These are phyloP conservation scores for Proisotoma minuta DNA, from an alignment of 2,888 invertebrate species.

Conservation along the genomic window DNA sequence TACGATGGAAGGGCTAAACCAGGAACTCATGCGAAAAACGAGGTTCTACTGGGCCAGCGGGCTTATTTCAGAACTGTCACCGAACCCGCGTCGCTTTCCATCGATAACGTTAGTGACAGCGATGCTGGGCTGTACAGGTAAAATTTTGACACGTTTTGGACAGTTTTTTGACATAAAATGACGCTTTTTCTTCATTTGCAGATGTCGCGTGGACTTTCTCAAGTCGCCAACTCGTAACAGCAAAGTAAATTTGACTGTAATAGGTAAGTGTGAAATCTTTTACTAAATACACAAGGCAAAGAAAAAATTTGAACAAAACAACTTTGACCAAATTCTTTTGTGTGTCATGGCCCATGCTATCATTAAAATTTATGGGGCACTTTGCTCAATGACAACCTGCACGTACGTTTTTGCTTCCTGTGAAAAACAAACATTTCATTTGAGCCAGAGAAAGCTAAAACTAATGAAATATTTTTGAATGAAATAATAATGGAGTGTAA, in stretches of 20 bases:
- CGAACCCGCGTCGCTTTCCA: conserved; percentile 47
- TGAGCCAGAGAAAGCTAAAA: too few relatives aligned
- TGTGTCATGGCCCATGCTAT: not conserved
- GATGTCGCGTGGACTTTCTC: conserved; percentile 52
- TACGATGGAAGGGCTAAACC: conserved; percentile 45
- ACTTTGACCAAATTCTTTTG: too few relatives aligned
- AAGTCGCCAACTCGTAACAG: conserved; percentile 51
- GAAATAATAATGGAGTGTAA: too few relatives aligned
- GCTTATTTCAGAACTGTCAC: conserved; percentile 48
- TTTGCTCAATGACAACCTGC: not conserved
- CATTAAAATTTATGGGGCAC: not conserved
- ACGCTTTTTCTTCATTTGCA: conserved; percentile 3
- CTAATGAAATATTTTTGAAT: too few relatives aligned
- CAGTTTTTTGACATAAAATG: not conserved
- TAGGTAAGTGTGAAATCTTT: conserved; percentile 49
- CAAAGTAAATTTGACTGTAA: conserved; percentile 51
- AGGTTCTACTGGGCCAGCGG: conserved; percentile 48
- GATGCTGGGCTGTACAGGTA: conserved; percentile 51
- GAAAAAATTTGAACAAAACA: too few relatives aligned
- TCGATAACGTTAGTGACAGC: conserved; percentile 47
- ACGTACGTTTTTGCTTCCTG: not conserved
- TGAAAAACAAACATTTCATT: not conserved
- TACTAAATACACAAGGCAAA: not conserved
- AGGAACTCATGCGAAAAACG: conserved; percentile 47
- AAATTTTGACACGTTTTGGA: conserved; percentile 17